Conservation (phyloP, 2,113 vertebrate species). For the Anguilla rostrata region DNA sequence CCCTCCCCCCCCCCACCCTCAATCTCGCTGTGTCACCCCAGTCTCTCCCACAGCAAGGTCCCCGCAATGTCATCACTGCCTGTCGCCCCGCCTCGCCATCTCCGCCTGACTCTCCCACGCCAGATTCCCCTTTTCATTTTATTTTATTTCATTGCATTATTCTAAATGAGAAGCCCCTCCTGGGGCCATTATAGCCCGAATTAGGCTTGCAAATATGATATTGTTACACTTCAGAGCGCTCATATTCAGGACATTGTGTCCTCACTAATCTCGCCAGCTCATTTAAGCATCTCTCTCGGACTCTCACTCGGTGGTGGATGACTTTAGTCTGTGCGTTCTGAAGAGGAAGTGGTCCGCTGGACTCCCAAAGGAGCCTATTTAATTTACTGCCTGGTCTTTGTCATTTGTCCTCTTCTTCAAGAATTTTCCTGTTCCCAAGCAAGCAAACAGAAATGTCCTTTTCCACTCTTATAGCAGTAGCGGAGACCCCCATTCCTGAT, state of each 20-base stretch:
- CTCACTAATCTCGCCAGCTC: not conserved
- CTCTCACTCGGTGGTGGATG: no score
- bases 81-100: conserved; percentile 33
- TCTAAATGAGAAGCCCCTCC: not conserved
- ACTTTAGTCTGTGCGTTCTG: no score
- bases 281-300: not conserved
- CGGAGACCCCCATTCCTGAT: no score
- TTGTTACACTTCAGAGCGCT: not conserved
- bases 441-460: no score
- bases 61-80: conserved; percentile 3
- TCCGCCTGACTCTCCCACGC: conserved; percentile 43
- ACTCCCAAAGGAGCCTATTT: no score
- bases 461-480: no score
- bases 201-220: not conserved
- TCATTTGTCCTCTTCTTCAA: no score
- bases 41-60: conserved; percentile 49
- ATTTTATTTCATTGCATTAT: not conserved
- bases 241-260: not conserved
- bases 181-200: not conserved
- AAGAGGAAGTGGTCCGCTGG: no score
- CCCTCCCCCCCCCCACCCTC: conserved; percentile 3
- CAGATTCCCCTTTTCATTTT: conserved; percentile 8
- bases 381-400: no score
- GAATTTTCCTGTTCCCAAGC: no score
- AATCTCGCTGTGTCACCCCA: conserved; percentile 34